Evolutionary conservation across 2,888 invertebrate genomes (phyloP).

Genomic region (Rhagonycha fulva): DNA sequence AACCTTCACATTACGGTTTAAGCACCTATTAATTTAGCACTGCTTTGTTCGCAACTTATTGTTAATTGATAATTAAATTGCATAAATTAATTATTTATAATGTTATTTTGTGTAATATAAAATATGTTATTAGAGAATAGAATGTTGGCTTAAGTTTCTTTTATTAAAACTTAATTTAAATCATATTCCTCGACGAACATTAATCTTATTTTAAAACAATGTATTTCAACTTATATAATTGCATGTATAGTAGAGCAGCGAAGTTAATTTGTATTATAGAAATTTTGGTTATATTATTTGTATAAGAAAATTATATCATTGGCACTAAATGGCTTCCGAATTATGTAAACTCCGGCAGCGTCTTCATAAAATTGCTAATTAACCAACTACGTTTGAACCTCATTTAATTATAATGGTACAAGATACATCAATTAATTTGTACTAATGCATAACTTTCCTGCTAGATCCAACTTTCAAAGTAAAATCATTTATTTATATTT

Average conservation of each 20-base stretch:
- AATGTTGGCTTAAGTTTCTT: neutral
- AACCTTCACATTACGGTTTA: constrained; percentile 9
- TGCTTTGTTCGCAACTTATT: constrained; percentile 1
- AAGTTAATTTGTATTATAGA: neutral
- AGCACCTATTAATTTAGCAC: neutral
- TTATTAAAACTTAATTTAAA: neutral
- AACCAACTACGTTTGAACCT: neutral
- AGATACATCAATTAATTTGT: neutral
- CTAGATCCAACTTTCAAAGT: neutral
- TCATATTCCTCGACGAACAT: neutral
- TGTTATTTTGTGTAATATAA: neutral
- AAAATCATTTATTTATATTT: neutral
- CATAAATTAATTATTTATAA: neutral
- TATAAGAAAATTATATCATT: neutral
- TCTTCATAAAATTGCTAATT: neutral
- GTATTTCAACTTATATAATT: neutral
- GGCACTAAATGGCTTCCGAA: neutral
- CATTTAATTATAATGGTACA: neutral
- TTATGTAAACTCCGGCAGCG: neutral
- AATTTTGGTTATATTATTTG: neutral
- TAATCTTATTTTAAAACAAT: neutral
- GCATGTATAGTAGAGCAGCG: neutral
- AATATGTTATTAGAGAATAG: neutral
- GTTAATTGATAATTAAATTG: neutral
- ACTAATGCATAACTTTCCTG: neutral